Percentiles rank a stretch among this genome's conserved stretches.
These are phyloP conservation scores for Leucozona laternaria DNA, from an alignment of 2,888 invertebrate species.

Conservation along the genomic window DNA sequence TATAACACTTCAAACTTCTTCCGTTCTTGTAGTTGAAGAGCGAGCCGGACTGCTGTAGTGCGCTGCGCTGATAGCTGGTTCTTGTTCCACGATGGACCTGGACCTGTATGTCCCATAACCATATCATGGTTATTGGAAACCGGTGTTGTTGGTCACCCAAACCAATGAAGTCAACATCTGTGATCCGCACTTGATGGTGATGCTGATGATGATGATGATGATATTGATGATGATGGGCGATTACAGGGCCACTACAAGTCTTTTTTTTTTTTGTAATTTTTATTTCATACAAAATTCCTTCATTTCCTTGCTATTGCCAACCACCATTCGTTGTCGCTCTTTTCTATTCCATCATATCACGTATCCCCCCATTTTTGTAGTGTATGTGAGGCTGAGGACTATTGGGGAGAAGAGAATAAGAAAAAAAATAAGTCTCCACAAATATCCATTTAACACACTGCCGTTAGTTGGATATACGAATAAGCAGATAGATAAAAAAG, in stretches of 20 bases:
- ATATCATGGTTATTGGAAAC: constrained; percentile 49
- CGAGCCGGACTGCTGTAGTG: not conserved
- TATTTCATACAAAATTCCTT: constrained; percentile 1
- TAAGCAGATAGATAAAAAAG: constrained; percentile 40
- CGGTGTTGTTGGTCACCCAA: constrained; percentile 67
- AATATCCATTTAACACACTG: constrained; percentile 71
- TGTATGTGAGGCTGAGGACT: not conserved
- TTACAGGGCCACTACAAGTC: constrained; percentile 49
- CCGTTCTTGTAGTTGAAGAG: constrained; percentile 37
- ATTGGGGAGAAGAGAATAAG: not conserved
- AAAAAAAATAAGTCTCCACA: constrained; percentile 57
- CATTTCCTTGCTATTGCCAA: not conserved
- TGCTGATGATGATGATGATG: constrained; percentile 38
- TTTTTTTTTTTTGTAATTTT: constrained; percentile 8
- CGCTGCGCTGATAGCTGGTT: constrained; percentile 29
- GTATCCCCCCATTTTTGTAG: not conserved
- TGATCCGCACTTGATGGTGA: constrained; percentile 38
- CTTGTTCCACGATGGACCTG: constrained; percentile 37
- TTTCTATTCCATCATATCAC: constrained; percentile 12
- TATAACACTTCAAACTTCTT: constrained; percentile 42
- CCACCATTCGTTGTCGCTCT: constrained; percentile 23
- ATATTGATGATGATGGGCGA: constrained; percentile 33
- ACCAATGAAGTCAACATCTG: constrained; percentile 57
- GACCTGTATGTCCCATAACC: constrained; percentile 49
- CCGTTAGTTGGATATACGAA: constrained; percentile 62